Base-by-base conservation (phyloP, 2,888 invertebrate genomes). In the Cremastinae sp. region DNA sequence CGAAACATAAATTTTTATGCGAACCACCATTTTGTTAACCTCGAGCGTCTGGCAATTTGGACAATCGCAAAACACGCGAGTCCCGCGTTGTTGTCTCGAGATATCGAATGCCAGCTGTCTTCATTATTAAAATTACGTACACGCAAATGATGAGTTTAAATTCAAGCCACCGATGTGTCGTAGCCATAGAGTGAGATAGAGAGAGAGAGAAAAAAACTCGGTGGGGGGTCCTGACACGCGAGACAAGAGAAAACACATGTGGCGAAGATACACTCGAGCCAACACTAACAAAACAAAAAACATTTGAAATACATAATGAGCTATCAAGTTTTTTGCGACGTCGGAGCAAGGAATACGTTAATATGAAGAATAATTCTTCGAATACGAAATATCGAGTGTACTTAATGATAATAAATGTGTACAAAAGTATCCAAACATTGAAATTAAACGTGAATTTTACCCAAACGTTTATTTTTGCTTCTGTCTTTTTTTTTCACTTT, bases 1-100 rank as follows among this genome's bases (percentile, higher is more conserved):
- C 72, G n/a, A n/a, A n/a, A n/a, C n/a, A n/a, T n/a, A n/a, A n/a
- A n/a, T 77, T 79, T 78, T 78, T 74, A 61, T 75, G 70, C 75
- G 56, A 61, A 9, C 18, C 35, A 12, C 41, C 61, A n/a, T 43
- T 16, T 45, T 35, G 43, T 45, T 10, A 18, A 8, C 39, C 20
- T 35, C 14, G 49, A 58, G 16, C 39, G 9, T 18, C 7, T 35
- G 35, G 45, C 39, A n/a, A 41, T 18, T n/a, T 20, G 12, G 51
- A 73, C 43, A 14, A 37, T 47, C 14, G 12, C 9, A 20, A 9
- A 10, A 1, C 12, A 16, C 14, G 9, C 12, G 28, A 28, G 2
- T 28, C 28, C 5, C 2, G 28, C 28, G 45, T 45, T 12, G 9
- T 12, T 12, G 20, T 20, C 4, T 39, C 41, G 14, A 41, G 41